Base-by-base conservation (phyloP, 2,888 invertebrate species). In the Cephus rjabovi region DNA sequence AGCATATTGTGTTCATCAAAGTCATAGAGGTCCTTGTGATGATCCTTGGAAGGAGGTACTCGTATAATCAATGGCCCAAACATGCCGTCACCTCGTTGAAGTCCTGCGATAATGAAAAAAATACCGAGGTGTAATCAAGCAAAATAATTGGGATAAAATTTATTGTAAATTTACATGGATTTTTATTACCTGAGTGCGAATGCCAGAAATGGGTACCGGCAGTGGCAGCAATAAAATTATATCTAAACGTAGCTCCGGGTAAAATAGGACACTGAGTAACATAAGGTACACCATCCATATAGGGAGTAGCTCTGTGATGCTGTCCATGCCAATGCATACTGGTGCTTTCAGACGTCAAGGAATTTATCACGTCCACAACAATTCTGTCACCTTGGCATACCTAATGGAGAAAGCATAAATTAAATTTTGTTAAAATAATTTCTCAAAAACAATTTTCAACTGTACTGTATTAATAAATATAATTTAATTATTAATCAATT, bases 241-340 rank as follows among this genome's bases (percentile, higher is more conserved):
- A 97, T 77, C 95, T 94, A 89, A 96, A 97, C 0, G 94, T 95
- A 2, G 94, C 93, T 80, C 95, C 95, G 0, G 97, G 96, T 9
- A 93, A 92, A 76, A 97, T 96, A 0, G 97, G 97, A 83, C 97
- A 97, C 91, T 97, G 97, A 0, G 97, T 96, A 12, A 97, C 94
- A 81, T 95, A 95, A 0, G 97, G 97, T 0, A 97, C 97, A 0
- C 97, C 97, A 83, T 98, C 97, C 97, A 97, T 97, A 88, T 96
- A 97, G 0, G 97, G 97, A 0, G 95, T 95, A 0, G 94, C 94
- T 76, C 92, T 92, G 91, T 97, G 96, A 88, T 97, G 97, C 87
- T 96, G 94, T 0, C 98, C 98, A 88, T 98, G 98, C 98, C 98
- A 98, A 88, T 98, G 98, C 33, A 98, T 95, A 0, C 96, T 95